Conservation (phyloP, 92 coral and sea anemone species). For the Palythoa grandis region DNA sequence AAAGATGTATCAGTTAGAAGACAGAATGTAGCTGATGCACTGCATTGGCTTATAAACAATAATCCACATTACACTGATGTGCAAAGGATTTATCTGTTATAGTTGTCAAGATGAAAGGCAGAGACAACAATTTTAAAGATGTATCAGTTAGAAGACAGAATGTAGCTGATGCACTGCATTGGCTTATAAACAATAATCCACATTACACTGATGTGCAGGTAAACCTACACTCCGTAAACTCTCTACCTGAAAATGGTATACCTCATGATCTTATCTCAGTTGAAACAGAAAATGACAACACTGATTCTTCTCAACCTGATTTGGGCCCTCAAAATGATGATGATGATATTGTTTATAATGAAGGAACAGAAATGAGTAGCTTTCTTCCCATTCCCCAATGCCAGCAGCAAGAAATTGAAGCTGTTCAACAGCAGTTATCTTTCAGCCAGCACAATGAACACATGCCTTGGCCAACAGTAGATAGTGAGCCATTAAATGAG, state of each 20-base stretch:
- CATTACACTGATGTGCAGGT: conserved; percentile 55
- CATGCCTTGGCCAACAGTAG: neutral
- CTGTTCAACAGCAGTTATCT: conserved; percentile 5
- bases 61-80: no score
- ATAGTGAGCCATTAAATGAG: conserved; percentile 42
- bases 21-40: no score
- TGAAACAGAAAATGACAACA: conserved; percentile 61
- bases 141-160: conserved; percentile 63
- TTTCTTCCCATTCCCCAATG: no score
- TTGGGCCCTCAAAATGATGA: conserved; percentile 42
- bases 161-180: no score
- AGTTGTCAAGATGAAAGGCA: conserved; percentile 70
- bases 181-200: conserved; percentile 68
- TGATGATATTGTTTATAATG: no score
- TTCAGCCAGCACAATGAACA: neutral
- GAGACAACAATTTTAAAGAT: conserved; percentile 73
- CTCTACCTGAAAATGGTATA: conserved; percentile 73
- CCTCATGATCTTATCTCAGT: conserved; percentile 61
- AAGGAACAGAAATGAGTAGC: no score
- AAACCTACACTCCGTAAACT: conserved; percentile 51
- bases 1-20: no score
- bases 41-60: no score
- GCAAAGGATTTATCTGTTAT: conserved; percentile 73
- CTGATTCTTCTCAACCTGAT: conserved; percentile 51
- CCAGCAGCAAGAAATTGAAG: neutral